Evolutionary conservation across 1,140 invertebrate genomes (phyloP).

Genomic region (Mamestra configurata): DNA sequence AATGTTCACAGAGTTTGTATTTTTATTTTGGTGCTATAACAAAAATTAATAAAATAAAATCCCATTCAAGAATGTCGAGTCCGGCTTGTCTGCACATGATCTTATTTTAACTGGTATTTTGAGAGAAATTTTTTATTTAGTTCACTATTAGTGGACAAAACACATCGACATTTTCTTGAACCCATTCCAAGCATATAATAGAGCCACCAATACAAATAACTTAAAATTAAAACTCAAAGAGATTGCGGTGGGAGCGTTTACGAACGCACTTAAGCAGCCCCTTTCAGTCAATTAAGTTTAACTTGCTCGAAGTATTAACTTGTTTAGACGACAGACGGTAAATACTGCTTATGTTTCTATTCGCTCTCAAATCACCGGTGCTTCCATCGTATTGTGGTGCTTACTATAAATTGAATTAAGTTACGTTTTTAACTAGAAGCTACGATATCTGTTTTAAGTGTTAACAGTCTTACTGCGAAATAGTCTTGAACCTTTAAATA

Average conservation of each 20-base stretch:
- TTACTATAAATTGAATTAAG: slow-evolving; percentile 1
- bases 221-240: slow-evolving; percentile 30
- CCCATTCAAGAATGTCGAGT: no score
- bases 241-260: slow-evolving; percentile 16
- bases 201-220: background rate
- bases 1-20: no score
- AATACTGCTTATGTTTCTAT: slow-evolving; percentile 24
- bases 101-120: no score
- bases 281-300: slow-evolving; percentile 29
- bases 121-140: no score
- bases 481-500: no score
- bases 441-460: background rate
- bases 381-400: background rate
- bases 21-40: no score
- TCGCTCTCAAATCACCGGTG: background rate
- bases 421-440: slow-evolving; percentile 1
- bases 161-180: background rate
- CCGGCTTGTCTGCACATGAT: no score
- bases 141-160: background rate
- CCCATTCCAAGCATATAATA: background rate
- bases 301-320: slow-evolving; percentile 22
- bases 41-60: no score
- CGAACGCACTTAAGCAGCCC: slow-evolving; percentile 11
- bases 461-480: background rate
- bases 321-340: slow-evolving; percentile 25